Base-by-base conservation (phyloP, 2,888 invertebrate species). In the Drepana falcataria region DNA sequence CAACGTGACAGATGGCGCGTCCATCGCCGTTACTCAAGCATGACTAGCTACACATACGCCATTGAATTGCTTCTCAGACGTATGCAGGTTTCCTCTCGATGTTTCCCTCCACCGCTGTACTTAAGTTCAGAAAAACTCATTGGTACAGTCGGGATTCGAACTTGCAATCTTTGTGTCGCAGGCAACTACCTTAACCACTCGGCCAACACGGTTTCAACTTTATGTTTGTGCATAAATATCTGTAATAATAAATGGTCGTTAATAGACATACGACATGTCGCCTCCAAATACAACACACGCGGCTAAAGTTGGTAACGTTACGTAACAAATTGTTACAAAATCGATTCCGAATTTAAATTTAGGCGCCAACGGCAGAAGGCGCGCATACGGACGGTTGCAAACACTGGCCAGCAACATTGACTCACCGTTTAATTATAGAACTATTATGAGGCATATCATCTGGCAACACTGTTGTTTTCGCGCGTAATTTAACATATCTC, bases 331-430 rank as follows among this genome's bases (percentile, higher is more conserved):
- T 34, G 61, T 53, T 66, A 60, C 59, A 56, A 53, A 57, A 63
- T 63, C 67, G 62, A 71, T 74, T 80, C 82, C 76, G 76, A 73
- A 72, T 81, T 83, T 80, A 83, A 83, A 78, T 75, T 78, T 75
- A 70, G 76, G 82, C 82, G 84, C 77, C 73, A 80, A 77, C 60
- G 57, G 40, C 65, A 59, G 66, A 67, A 70, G 65, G 69, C 71
- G 74, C 71, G 71, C 70, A 75, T 72, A 52, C 55, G 55, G 51
- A 63, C 66, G 60, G 65, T 65, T 63, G 65, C 71, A 72, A 73
- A 75, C 71, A 68, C 67, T 70, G 67, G 79, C 71, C 73, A 75
- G 79, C 60, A 68, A 71, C 72, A 67, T 59, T 81, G 83, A 81
- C 72, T 83, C 81, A 81, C 59, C 35, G 57, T 68, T 66, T 68